Conservation (phyloP, 1,140 invertebrate genomes). For the Holcopasites calliopsidis region DNA sequence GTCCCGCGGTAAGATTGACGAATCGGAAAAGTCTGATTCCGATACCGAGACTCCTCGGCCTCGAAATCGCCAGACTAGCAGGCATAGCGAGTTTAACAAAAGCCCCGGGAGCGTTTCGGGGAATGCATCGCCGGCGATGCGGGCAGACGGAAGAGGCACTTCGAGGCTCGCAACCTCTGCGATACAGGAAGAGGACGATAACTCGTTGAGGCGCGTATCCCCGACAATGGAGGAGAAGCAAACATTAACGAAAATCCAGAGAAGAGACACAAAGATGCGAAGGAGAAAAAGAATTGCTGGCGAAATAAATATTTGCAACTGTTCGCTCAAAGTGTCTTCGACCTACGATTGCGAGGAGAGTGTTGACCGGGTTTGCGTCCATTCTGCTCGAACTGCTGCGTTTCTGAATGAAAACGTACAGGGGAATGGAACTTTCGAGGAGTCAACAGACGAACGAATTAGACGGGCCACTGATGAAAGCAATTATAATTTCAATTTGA, state of each 20-base stretch:
- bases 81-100: not conserved
- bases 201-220: not conserved
- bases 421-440: not conserved
- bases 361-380: not conserved
- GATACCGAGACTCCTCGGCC: not conserved
- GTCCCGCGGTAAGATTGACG: no score
- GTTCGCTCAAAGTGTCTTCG: not conserved
- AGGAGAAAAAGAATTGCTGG: not conserved
- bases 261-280: not conserved
- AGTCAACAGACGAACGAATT: no score
- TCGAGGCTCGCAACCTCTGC: not conserved
- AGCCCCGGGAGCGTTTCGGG: not conserved
- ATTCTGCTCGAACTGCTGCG: not conserved
- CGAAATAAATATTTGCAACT: conserved; percentile 7
- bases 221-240: no score
- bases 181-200: not conserved
- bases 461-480: no score
- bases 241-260: no score
- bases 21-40: not conserved
- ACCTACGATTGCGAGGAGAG: not conserved
- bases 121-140: not conserved
- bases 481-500: no score
- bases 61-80: not conserved
- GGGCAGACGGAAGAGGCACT: no score
- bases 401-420: not conserved